Percentiles rank a stretch among this genome's conserved stretches.
These are phyloP conservation scores for Apantesis nais DNA, from an alignment of 2,888 invertebrate species.

Conservation along the genomic window DNA sequence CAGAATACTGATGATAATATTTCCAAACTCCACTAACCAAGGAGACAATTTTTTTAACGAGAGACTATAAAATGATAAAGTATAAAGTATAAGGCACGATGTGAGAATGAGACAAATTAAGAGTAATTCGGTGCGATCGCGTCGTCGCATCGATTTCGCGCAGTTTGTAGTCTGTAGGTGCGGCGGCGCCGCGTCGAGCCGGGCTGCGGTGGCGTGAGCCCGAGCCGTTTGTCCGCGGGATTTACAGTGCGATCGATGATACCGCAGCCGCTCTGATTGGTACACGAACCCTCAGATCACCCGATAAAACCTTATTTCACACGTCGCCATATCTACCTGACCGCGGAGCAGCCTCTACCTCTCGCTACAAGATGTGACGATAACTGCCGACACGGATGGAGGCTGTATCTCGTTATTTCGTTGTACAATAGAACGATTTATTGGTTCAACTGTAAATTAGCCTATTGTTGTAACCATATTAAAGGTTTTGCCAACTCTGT, in stretches of 20 bases:
- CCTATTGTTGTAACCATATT: slow-evolving; percentile 34
- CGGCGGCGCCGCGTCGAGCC: neutral
- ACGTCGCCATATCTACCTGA: slow-evolving; percentile 19
- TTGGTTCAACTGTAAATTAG: slow-evolving; percentile 42
- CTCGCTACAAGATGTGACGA: slow-evolving; percentile 31
- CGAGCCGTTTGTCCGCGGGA: slow-evolving; percentile 49
- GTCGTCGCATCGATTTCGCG: slow-evolving; percentile 11
- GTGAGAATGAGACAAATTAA: slow-evolving; percentile 25
- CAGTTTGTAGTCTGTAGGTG: slow-evolving; percentile 10
- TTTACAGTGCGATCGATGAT: slow-evolving; percentile 36
- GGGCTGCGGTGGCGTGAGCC: slow-evolving; percentile 18
- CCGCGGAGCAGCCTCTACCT: slow-evolving; percentile 12
- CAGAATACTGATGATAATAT: neutral
- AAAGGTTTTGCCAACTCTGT: slow-evolving; percentile 14
- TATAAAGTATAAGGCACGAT: neutral
- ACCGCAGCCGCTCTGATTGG: slow-evolving; percentile 44
- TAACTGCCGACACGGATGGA: slow-evolving; percentile 40
- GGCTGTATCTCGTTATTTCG: slow-evolving; percentile 38
- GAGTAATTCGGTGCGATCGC: slow-evolving; percentile 21
- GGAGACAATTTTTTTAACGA: neutral
- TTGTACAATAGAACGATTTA: slow-evolving; percentile 45
- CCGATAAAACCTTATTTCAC: slow-evolving; percentile 26
- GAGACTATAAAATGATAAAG: slow-evolving; percentile 14
- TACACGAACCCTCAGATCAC: slow-evolving; percentile 35
- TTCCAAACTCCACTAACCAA: neutral